phyloP scores from a whole-genome alignment of 2,113 vertebrate species.

The Psilopogon haemacephalus region DNA sequence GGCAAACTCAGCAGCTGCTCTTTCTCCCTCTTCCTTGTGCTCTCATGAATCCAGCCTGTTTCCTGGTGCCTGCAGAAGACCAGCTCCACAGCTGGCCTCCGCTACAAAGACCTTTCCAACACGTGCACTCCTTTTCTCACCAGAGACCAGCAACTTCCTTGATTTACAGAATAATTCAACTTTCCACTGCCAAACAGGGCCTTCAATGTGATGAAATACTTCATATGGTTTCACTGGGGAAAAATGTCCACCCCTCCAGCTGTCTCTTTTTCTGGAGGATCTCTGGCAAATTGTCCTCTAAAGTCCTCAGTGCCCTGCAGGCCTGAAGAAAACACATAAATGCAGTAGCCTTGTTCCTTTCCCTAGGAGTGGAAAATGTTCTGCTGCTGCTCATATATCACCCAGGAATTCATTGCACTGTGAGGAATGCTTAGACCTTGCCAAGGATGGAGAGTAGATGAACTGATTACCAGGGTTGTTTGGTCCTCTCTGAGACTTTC shows the following conservation, averaged over 20 bases:
- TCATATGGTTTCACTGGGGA: background rate
- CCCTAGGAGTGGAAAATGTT: constrained; percentile 42
- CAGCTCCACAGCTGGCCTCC: background rate
- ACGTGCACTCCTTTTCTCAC: background rate
- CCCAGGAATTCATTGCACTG: background rate
- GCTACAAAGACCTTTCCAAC: background rate
- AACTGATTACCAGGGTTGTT: background rate
- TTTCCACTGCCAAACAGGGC: background rate
- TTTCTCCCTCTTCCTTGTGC: background rate
- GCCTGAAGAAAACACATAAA: constrained; percentile 2
- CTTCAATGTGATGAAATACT: background rate
- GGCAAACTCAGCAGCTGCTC: background rate
- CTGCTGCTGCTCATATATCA: background rate
- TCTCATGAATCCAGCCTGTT: background rate
- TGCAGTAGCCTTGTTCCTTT: background rate
- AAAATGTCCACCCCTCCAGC: background rate
- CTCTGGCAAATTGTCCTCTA: background rate
- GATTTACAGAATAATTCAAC: background rate
- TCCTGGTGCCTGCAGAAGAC: background rate
- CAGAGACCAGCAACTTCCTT: background rate
- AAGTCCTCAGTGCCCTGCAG: background rate
- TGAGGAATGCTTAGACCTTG: background rate
- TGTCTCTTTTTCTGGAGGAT: background rate
- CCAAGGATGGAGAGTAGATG: background rate
- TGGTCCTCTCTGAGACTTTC: background rate